Evolutionary conservation across 2,797 vertebrate genomes (phyloP).

Genomic region (Lepilemur septentrionalis): DNA sequence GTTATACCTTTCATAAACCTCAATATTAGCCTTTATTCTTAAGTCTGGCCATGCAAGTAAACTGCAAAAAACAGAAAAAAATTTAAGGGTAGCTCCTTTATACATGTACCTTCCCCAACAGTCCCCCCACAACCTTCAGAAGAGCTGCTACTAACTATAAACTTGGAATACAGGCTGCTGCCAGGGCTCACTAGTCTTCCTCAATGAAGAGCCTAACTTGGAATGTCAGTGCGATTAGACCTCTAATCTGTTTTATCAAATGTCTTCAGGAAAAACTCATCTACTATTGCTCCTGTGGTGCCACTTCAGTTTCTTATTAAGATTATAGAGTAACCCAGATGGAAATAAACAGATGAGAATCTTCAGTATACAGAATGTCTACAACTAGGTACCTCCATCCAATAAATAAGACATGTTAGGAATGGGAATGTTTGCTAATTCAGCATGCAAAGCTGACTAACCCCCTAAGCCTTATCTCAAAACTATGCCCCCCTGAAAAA

Average conservation of each 20-base stretch:
- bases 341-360: not conserved
- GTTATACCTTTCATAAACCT: not conserved
- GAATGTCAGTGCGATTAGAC: not conserved
- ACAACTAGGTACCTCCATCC: not conserved
- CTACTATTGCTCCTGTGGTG: not conserved
- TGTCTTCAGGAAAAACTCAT: not conserved
- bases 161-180: not conserved
- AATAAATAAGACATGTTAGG: not conserved
- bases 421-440: not conserved
- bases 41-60: not conserved
- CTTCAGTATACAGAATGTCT: not conserved
- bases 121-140: not conserved
- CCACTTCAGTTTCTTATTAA: not conserved
- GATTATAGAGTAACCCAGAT: not conserved
- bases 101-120: not conserved
- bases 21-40: not conserved
- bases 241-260: not conserved
- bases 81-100: not conserved
- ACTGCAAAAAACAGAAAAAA: not conserved
- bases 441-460: not conserved
- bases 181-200: not conserved
- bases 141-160: no score
- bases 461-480: not conserved
- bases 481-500: not conserved
- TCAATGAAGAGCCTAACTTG: not conserved